Evolutionary conservation across 2,113 vertebrate genomes (phyloP).

Genomic region (Triplophysa rosa): DNA sequence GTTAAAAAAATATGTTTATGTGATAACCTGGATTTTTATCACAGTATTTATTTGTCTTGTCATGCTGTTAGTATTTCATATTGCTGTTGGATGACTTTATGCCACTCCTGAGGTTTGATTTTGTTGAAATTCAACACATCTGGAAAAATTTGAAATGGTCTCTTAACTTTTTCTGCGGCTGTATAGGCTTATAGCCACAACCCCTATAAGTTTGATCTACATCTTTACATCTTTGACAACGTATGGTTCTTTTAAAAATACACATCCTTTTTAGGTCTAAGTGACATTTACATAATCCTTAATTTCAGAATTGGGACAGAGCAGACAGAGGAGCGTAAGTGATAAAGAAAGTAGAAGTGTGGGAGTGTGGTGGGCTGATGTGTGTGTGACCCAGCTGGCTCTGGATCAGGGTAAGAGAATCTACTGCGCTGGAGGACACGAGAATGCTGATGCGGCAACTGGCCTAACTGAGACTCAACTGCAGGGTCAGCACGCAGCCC

Average conservation of each 20-base stretch:
- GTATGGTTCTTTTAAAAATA: neutral
- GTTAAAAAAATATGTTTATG: no score
- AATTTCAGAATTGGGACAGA: constrained; percentile 28
- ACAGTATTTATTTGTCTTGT: no score
- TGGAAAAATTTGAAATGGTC: no score
- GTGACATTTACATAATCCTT: constrained; percentile 17
- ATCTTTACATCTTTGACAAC: neutral
- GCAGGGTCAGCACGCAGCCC: neutral
- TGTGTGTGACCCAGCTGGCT: constrained; percentile 9
- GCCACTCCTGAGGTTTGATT: no score
- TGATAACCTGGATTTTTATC: no score
- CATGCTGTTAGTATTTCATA: no score
- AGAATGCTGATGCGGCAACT: constrained; percentile 42
- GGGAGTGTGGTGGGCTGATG: neutral
- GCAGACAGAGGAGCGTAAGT: neutral
- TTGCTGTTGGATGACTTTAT: no score
- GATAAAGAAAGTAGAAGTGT: neutral
- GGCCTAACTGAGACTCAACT: constrained; percentile 20
- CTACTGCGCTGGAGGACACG: constrained; percentile 25
- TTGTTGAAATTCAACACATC: no score
- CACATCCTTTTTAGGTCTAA: neutral
- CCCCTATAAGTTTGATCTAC: no score
- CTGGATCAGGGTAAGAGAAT: constrained; percentile 21
- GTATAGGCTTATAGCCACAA: no score
- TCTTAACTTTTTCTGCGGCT: no score